Evolutionary conservation across 1,140 invertebrate species (phyloP).

Genomic region (Carposina sasakii): DNA sequence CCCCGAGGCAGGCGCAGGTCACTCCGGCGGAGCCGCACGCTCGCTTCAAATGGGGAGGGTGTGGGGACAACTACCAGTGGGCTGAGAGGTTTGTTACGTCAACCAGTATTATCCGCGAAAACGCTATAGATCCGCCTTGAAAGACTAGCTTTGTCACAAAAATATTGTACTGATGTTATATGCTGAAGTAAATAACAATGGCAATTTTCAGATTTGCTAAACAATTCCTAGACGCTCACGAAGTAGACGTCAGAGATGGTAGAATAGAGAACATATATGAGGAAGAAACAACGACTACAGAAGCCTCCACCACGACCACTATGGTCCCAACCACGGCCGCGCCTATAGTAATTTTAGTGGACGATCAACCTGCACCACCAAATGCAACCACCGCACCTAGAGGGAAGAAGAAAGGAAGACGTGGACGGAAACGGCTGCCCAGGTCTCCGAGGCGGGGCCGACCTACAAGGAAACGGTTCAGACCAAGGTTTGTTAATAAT

Average conservation of each 20-base stretch:
- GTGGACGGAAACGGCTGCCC: constrained; percentile 50
- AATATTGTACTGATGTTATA: no score
- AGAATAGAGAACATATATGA: constrained; percentile 75
- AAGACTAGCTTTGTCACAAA: no score
- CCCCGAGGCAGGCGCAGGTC: constrained; percentile 43
- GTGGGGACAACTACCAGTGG: constrained; percentile 90
- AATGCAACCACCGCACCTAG: constrained; percentile 60
- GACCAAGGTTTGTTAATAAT: constrained; percentile 49
- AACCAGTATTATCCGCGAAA: not conserved
- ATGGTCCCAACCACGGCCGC: constrained; percentile 38
- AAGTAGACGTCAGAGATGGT: constrained; percentile 84
- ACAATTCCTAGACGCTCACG: constrained; percentile 87
- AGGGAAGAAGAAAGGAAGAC: constrained; percentile 47
- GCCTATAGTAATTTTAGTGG: constrained; percentile 59
- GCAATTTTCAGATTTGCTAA: constrained; percentile 76
- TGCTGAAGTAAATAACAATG: no score
- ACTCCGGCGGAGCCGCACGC: constrained; percentile 50
- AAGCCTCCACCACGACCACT: constrained; percentile 31
- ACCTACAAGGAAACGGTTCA: constrained; percentile 64
- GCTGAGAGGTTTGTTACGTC: constrained; percentile 45
- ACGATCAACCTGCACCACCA: constrained; percentile 52
- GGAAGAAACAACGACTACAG: constrained; percentile 42
- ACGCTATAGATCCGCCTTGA: not conserved
- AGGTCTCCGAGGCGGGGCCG: constrained; percentile 54
- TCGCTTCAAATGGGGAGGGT: constrained; percentile 89